Conservation (phyloP, 2,888 invertebrate species). For the Oscheius sp. region DNA sequence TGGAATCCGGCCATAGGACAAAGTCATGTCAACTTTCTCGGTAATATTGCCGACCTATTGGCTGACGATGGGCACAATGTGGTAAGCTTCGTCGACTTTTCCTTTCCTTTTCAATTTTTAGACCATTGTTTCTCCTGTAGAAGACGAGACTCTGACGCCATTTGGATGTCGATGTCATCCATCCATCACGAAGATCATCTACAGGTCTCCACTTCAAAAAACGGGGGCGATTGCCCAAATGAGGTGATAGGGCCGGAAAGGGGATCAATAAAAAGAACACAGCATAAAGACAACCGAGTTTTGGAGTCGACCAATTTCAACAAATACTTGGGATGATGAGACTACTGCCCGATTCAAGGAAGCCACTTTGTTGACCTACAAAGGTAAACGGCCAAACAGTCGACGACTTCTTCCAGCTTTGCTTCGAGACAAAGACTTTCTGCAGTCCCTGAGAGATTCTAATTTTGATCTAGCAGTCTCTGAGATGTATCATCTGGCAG, state of each 20-base stretch:
- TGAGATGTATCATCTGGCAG: constrained; percentile 5
- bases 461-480: constrained; percentile 22
- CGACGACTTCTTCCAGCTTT: not conserved
- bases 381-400: too few species aligned
- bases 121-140: constrained; percentile 17
- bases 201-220: not conserved
- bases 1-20: constrained; percentile 15
- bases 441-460: not conserved
- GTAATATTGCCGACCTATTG: constrained; percentile 15
- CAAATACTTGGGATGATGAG: not conserved
- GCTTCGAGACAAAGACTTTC: not conserved
- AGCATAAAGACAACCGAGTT: constrained; percentile 11
- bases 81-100: not conserved
- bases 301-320: constrained; percentile 2
- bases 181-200: not conserved
- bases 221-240: not conserved
- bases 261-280: not conserved
- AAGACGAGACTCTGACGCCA: constrained; percentile 12
- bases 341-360: not conserved
- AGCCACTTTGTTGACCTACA: not conserved
- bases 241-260: not conserved
- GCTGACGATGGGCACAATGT: constrained; percentile 13
- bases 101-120: not conserved
- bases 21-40: constrained; percentile 9
- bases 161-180: not conserved